These are phyloP conservation scores for Pempheris klunzingeri DNA, from an alignment of 2,797 vertebrate genomes.

Conservation along the genomic window DNA sequence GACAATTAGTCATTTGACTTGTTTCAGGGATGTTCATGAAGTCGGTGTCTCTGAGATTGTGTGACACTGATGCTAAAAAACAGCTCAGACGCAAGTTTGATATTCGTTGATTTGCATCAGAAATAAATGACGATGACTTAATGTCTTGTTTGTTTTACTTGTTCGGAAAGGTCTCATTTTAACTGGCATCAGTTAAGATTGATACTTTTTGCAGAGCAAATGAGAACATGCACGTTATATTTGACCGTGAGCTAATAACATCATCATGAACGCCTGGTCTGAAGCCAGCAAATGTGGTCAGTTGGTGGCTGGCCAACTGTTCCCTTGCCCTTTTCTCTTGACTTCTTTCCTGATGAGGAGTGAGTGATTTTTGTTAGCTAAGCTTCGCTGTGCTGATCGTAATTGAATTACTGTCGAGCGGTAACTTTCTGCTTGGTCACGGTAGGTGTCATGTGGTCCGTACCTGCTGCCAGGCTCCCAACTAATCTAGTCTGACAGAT, in stretches of 20 bases:
- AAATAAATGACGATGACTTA: not conserved
- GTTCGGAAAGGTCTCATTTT: slow-evolving; percentile 10
- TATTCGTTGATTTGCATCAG: not conserved
- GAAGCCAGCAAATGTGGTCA: slow-evolving; percentile 77
- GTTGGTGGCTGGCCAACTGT: slow-evolving; percentile 71
- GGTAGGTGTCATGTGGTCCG: slow-evolving; percentile 77
- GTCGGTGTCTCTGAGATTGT: slow-evolving; percentile 3
- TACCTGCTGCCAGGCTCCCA: slow-evolving; percentile 68
- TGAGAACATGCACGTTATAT: slow-evolving; percentile 51
- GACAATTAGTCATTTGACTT: not conserved
- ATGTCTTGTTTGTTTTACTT: not conserved
- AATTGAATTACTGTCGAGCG: slow-evolving; percentile 76
- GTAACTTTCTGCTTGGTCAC: slow-evolving; percentile 79
- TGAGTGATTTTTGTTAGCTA: slow-evolving; percentile 71
- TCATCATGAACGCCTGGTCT: slow-evolving; percentile 65
- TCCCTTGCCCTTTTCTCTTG: slow-evolving; percentile 73
- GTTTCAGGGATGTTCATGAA: not conserved
- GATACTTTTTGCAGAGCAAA: slow-evolving; percentile 48
- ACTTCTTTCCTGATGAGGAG: slow-evolving; percentile 74
- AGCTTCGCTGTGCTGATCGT: slow-evolving; percentile 68
- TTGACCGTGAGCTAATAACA: slow-evolving; percentile 68
- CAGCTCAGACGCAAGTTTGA: not conserved
- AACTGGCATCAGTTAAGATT: slow-evolving; percentile 33
- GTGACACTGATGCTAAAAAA: slow-evolving; percentile 1
- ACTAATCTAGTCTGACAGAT: slow-evolving; percentile 80